A percentile compares a stretch with the other conserved stretches of the same genome.
Conservation (phyloP, 2,797 vertebrate species). For the Sitta carolinensis region DNA sequence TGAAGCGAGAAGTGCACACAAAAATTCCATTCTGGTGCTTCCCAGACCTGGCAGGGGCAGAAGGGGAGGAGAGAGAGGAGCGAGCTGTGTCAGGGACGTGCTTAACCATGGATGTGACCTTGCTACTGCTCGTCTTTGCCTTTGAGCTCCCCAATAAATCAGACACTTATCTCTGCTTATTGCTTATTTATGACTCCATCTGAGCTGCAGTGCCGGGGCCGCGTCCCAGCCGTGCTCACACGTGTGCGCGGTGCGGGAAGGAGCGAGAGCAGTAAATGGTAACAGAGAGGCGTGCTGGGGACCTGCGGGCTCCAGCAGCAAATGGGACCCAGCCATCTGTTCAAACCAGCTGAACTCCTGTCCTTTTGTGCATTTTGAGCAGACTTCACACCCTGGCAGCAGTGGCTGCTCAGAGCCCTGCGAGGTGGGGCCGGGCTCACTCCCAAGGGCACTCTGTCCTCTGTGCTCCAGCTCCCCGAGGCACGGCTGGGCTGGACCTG, state of each 20-base stretch:
- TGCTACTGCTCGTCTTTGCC: slow-evolving; percentile 15
- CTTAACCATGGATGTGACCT: slow-evolving; percentile 29
- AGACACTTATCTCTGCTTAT: slow-evolving; percentile 35
- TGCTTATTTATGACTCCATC: slow-evolving; percentile 51
- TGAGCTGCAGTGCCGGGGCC: neutral
- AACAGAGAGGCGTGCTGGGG: neutral
- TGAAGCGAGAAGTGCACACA: fast-evolving
- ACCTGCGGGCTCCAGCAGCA: neutral
- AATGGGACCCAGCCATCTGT: neutral
- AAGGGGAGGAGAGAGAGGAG: neutral
- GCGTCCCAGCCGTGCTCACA: neutral
- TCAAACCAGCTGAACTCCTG: neutral
- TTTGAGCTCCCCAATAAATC: slow-evolving; percentile 50
- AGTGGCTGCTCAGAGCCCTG: fast-evolving
- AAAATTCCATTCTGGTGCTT: neutral
- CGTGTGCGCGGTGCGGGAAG: neutral
- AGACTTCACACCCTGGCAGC: neutral
- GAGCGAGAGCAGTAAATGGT: fast-evolving
- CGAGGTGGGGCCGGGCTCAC: fast-evolving
- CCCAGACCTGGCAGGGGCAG: neutral
- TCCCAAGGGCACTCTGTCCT: fast-evolving
- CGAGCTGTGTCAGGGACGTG: neutral
- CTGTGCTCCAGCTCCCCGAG: neutral
- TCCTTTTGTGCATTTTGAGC: fast-evolving
- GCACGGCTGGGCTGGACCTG: fast-evolving